These are phyloP conservation scores for Aproaerema taeniolella DNA, from an alignment of 2,888 invertebrate species.

Conservation along the genomic window DNA sequence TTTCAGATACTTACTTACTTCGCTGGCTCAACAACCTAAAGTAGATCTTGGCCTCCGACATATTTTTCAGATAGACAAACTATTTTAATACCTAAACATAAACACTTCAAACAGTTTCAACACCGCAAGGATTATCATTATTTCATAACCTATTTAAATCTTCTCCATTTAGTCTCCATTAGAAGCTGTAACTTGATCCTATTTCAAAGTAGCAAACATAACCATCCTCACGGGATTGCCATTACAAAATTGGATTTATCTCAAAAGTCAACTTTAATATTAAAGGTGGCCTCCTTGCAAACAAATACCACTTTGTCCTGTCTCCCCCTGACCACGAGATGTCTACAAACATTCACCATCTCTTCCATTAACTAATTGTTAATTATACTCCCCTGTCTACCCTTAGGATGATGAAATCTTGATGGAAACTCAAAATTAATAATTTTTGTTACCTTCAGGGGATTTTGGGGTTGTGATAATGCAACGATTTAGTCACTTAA, in stretches of 20 bases:
- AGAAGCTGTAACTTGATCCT: no score
- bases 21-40: no score
- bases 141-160: no score
- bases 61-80: no score
- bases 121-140: no score
- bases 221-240: background rate
- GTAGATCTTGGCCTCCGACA: no score
- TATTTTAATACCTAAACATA: no score
- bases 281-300: conserved; percentile 2
- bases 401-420: conserved; percentile 36
- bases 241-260: conserved; percentile 5
- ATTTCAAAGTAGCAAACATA: no score
- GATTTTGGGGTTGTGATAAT: conserved; percentile 15
- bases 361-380: conserved; percentile 60
- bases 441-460: conserved; percentile 22
- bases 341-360: conserved; percentile 35
- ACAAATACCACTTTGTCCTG: conserved; percentile 22
- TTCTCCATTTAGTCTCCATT: no score
- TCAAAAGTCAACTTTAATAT: conserved; percentile 8
- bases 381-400: conserved; percentile 44
- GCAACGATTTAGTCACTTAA: conserved; percentile 9
- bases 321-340: conserved; percentile 25
- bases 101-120: no score
- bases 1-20: no score
- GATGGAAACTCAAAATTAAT: conserved; percentile 44